Evolutionary conservation across 2,888 invertebrate species (phyloP).

Genomic region (Eupithecia subumbrata): DNA sequence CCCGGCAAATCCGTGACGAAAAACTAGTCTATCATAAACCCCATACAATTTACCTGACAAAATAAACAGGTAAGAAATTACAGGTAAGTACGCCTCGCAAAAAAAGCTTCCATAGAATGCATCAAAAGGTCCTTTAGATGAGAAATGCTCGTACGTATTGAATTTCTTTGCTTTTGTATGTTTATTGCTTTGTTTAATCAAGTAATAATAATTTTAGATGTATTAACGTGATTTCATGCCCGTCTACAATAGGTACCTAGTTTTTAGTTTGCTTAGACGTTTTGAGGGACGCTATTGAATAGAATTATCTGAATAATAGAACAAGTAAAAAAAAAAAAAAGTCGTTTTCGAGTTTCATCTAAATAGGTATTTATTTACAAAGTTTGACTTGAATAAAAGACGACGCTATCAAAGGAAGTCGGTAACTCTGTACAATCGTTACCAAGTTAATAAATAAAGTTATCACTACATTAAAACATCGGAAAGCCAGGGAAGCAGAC

Average conservation of each 20-base stretch:
- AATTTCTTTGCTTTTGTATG: slow-evolving; percentile 41
- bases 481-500: slow-evolving; percentile 65
- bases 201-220: slow-evolving; percentile 20
- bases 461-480: slow-evolving; percentile 58
- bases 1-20: slow-evolving; percentile 9
- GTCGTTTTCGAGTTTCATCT: neutral
- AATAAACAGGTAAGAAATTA: slow-evolving; percentile 31
- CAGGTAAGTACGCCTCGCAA: slow-evolving; percentile 41
- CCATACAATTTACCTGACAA: slow-evolving; percentile 21
- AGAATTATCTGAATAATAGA: neutral
- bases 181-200: slow-evolving; percentile 18
- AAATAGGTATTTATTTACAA: neutral
- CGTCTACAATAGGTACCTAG: neutral
- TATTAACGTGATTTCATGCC: slow-evolving; percentile 12
- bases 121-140: slow-evolving; percentile 33
- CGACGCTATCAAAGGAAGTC: slow-evolving; percentile 6
- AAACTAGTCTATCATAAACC: slow-evolving; percentile 19
- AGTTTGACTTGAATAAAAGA: neutral
- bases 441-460: slow-evolving; percentile 45
- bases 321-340: neutral
- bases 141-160: slow-evolving; percentile 40
- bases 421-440: slow-evolving; percentile 21
- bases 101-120: slow-evolving; percentile 36
- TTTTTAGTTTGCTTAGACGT: neutral
- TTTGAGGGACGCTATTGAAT: neutral